These are phyloP conservation scores for Hirundo rustica DNA, from an alignment of 2,797 vertebrate genomes.

Conservation along the genomic window DNA sequence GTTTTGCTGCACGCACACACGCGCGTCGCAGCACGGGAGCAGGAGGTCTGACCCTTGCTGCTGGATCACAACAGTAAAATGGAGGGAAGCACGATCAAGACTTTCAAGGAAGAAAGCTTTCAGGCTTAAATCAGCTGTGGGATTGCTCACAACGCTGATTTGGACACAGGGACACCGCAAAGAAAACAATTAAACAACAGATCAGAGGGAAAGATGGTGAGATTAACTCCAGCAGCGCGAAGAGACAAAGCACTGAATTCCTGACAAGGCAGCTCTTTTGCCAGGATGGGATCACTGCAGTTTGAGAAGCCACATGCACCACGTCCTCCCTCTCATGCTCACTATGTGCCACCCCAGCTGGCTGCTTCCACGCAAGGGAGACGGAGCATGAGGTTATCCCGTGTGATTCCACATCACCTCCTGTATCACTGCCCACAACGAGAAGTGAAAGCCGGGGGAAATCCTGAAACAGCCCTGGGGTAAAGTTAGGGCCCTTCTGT, in stretches of 20 bases:
- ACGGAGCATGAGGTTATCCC: not conserved
- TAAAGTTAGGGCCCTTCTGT: not conserved
- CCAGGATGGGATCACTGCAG: not conserved
- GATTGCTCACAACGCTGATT: not conserved
- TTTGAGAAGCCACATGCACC: not conserved
- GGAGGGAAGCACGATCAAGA: not conserved
- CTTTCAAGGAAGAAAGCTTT: not conserved
- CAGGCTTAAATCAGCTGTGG: not conserved
- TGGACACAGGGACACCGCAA: not conserved
- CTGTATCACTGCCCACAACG: rapidly evolving
- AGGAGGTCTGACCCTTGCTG: not conserved
- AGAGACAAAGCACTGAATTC: not conserved
- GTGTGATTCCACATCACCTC: rapidly evolving
- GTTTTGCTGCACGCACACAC: not conserved
- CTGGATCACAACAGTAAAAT: not conserved
- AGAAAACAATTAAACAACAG: not conserved
- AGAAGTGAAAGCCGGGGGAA: not conserved
- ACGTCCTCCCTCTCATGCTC: not conserved
- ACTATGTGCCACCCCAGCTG: rapidly evolving
- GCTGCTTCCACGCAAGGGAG: not conserved
- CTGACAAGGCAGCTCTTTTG: not conserved
- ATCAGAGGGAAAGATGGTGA: not conserved
- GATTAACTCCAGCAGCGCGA: not conserved
- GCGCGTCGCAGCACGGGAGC: rapidly evolving
- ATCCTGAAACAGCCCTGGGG: not conserved